phyloP scores from a whole-genome alignment of 2,113 vertebrate genomes.

The Pteropus alecto region DNA sequence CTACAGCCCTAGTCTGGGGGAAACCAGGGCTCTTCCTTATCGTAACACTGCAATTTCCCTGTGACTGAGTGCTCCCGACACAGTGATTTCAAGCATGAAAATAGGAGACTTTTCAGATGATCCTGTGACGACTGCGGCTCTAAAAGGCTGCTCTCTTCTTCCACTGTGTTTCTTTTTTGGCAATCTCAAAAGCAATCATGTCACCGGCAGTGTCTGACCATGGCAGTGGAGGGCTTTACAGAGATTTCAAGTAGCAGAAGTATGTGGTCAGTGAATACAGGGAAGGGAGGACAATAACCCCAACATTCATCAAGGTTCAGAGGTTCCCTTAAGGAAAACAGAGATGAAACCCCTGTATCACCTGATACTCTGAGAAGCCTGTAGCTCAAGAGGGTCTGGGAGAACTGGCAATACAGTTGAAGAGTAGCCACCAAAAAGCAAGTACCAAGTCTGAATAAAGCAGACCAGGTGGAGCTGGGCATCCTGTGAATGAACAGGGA shows the following conservation, averaged over 20 bases:
- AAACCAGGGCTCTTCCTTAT: not conserved
- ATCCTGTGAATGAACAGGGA: not conserved
- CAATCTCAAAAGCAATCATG: not conserved
- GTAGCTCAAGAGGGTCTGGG: not conserved
- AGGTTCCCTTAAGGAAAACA: not conserved
- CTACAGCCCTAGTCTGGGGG: not conserved
- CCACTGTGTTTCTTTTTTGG: not conserved
- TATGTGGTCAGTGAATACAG: not conserved
- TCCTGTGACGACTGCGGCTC: not conserved
- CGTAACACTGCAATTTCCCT: not conserved
- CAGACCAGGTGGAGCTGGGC: not conserved
- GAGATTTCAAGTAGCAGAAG: not conserved
- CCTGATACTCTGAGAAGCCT: not conserved
- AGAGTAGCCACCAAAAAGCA: not conserved
- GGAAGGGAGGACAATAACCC: not conserved
- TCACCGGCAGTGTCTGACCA: not conserved
- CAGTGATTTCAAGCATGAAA: conserved; percentile 4
- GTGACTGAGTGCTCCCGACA: not conserved
- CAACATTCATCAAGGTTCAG: not conserved
- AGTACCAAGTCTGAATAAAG: not conserved
- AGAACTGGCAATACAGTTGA: not conserved
- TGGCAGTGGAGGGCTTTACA: not conserved
- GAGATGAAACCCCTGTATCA: not conserved
- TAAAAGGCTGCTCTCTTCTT: not conserved
- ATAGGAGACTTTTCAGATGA: not conserved